Percentiles rank a stretch among this genome's conserved stretches.
Evolutionary conservation across 2,888 invertebrate genomes (phyloP).

Genomic region (Fabriciana adippe): DNA sequence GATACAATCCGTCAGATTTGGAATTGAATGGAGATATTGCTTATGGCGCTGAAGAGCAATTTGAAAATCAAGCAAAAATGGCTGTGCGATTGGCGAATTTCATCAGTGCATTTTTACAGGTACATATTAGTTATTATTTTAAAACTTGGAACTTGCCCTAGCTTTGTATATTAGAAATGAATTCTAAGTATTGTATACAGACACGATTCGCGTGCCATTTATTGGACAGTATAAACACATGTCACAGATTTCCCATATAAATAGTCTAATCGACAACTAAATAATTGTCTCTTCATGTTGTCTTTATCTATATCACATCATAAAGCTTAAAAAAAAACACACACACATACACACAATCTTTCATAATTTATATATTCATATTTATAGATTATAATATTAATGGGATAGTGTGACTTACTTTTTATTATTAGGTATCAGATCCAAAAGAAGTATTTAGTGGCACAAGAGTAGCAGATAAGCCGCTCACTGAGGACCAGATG

Average conservation of each 20-base stretch:
- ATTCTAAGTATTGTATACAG: too few relatives aligned
- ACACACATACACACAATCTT: too few relatives aligned
- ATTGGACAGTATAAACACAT: too few relatives aligned
- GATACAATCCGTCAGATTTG: slow-evolving; percentile 88
- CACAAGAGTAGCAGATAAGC: slow-evolving; percentile 92
- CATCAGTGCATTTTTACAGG: slow-evolving; percentile 96
- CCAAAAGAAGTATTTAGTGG: slow-evolving; percentile 95
- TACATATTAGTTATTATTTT: slow-evolving; percentile 46
- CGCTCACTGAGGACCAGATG: slow-evolving; percentile 97
- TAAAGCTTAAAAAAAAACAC: too few relatives aligned
- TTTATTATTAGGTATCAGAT: slow-evolving; percentile 86
- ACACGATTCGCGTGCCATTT: too few relatives aligned
- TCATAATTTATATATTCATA: too few relatives aligned
- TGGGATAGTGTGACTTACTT: not conserved
- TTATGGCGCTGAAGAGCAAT: slow-evolving; percentile 93
- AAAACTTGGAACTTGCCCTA: not conserved
- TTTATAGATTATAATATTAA: too few relatives aligned
- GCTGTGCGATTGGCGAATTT: slow-evolving; percentile 98
- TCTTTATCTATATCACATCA: too few relatives aligned
- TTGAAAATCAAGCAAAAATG: slow-evolving; percentile 97
- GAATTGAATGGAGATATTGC: slow-evolving; percentile 92
- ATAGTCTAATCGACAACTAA: too few relatives aligned
- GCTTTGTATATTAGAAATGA: too few relatives aligned
- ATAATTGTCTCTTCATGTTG: too few relatives aligned
- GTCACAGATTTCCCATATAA: too few relatives aligned